A percentile compares a stretch with the other conserved stretches of the same genome.
Evolutionary conservation across 2,797 vertebrate species (phyloP).

Genomic region (Pteronotus mesoamericanus): DNA sequence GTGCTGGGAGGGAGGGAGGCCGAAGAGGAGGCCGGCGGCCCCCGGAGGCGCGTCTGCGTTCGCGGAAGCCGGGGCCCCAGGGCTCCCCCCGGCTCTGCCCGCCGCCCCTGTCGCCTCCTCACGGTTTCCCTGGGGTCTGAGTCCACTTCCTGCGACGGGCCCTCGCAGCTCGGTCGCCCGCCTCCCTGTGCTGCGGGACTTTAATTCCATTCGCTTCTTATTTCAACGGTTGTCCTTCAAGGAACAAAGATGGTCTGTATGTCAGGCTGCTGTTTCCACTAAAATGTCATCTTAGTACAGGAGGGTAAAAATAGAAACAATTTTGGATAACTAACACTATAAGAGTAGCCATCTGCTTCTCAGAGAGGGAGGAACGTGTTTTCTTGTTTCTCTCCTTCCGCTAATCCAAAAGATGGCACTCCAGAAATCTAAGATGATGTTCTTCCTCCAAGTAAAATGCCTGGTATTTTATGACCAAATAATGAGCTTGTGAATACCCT

Average conservation of each 20-base stretch:
- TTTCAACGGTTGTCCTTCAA: conserved; percentile 52
- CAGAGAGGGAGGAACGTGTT: conserved; percentile 45
- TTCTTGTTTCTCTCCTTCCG: conserved; percentile 51
- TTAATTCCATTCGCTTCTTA: not conserved
- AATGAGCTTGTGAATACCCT: conserved; percentile 36
- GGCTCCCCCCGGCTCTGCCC: too few species aligned
- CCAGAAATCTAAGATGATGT: conserved; percentile 31
- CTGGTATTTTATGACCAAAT: conserved; percentile 35
- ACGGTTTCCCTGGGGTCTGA: not conserved
- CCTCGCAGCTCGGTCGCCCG: not conserved
- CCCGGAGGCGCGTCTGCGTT: too few species aligned
- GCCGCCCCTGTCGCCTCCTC: not conserved
- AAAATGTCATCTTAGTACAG: conserved; percentile 62
- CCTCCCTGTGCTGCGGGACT: not conserved
- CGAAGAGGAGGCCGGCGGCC: not conserved
- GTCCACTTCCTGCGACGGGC: not conserved
- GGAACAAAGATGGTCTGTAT: conserved; percentile 51
- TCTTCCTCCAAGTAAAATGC: conserved; percentile 24
- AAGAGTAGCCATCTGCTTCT: conserved; percentile 72
- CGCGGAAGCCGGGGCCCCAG: too few species aligned
- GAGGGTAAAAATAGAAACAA: conserved; percentile 65
- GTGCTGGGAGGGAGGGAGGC: not conserved
- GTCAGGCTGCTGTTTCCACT: conserved; percentile 40
- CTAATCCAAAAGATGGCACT: conserved; percentile 42
- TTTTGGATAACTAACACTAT: conserved; percentile 66